Base-by-base conservation (phyloP, 1,140 invertebrate species). In the Aphaenogaster ashmeadi region DNA sequence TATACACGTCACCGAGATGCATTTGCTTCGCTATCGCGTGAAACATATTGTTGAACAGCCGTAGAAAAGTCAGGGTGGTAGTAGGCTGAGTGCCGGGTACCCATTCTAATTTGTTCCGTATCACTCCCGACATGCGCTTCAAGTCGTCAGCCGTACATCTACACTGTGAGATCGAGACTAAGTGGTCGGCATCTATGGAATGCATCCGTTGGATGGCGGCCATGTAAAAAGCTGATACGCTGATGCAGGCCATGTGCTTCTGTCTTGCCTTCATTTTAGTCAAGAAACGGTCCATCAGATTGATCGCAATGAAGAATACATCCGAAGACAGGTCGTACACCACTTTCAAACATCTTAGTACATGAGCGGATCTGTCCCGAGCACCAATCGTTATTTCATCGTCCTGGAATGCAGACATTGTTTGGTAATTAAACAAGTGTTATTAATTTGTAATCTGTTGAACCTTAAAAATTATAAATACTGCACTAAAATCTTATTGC, bases 261-360 rank as follows among this genome's bases (percentile, higher is more conserved):
- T 97, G 96, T 78, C 96, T 95, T 84, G 97, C 97, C 93, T 97
- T 97, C 97, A 97, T 97, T 91, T 97, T 97, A 41, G 97, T 97
- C 77, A 97, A 93, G 88, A 97, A 98, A 89, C 97, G 96, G 93
- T 98, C 98, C 94, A 98, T 97, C 81, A 97, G 93, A 94, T 97
- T 98, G 93, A 98, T 97, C 67, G 97, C 97, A 84, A 97, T 96
- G 93, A 98, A 97, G 86, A 98, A 96, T 18, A 98, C 97, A 88
- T 98, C 97, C 13, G 97, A 97, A 5, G 97, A 97, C 91, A 98
- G 94, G 93, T 98, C 97, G 93, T 97, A 98, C 97, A 97, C 98
- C 87, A 98, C 97, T 95, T 98, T 98, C 56, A 98, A 96, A 93
- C 97, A 98, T 83, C 97, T 96, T 90, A 98, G 95, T 88, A 98